These are phyloP conservation scores for Empis livida DNA, from an alignment of 2,888 invertebrate species.

Conservation along the genomic window DNA sequence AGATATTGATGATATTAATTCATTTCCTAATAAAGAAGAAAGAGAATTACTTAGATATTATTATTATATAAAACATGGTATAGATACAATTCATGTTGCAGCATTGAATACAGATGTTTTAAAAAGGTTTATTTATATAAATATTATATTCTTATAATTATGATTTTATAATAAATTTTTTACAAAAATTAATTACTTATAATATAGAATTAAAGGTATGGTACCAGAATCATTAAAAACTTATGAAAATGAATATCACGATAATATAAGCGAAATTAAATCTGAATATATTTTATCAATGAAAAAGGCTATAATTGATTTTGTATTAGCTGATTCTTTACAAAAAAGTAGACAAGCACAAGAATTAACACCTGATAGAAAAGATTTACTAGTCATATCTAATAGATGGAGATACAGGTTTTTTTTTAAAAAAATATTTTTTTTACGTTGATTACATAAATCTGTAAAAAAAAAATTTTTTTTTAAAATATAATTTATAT, in stretches of 20 bases:
- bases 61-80: slow-evolving; percentile 80
- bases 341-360: slow-evolving; percentile 13
- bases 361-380: slow-evolving; percentile 30
- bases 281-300: slow-evolving; percentile 78
- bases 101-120: slow-evolving; percentile 65
- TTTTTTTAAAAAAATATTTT: too few relatives aligned
- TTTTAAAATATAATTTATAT: not conserved
- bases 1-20: slow-evolving; percentile 24
- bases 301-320: slow-evolving; percentile 86
- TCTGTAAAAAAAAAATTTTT: too few relatives aligned
- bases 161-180: too few relatives aligned
- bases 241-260: slow-evolving; percentile 45
- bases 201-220: slow-evolving; percentile 45
- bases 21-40: slow-evolving; percentile 48
- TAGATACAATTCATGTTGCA: slow-evolving; percentile 80
- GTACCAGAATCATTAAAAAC: slow-evolving; percentile 49
- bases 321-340: slow-evolving; percentile 68
- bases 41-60: slow-evolving; percentile 68
- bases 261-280: slow-evolving; percentile 63
- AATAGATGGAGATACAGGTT: slow-evolving; percentile 51
- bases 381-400: slow-evolving; percentile 47
- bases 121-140: slow-evolving; percentile 36
- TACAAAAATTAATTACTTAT: not conserved
- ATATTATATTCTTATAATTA: not conserved
- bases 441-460: too few relatives aligned